Base-by-base conservation (phyloP, 1,140 invertebrate genomes). In the Lepidotrigona ventralis region DNA sequence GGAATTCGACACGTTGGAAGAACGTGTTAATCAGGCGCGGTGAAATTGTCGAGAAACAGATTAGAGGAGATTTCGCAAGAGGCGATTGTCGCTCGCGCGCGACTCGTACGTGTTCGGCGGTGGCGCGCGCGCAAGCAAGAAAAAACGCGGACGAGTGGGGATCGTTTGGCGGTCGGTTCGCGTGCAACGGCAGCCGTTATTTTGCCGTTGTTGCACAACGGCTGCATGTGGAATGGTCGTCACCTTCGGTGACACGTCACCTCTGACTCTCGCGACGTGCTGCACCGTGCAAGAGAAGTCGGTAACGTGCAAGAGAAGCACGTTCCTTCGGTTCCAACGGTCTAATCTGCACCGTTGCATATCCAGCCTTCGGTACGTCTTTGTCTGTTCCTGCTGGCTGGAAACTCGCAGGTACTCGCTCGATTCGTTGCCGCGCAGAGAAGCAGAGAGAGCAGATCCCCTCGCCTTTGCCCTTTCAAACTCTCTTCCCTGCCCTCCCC, bases 181-280 rank as follows among this genome's bases (percentile, higher is more conserved):
- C 77, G 79, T 79, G 85, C 82, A 69, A 83, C 54, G 80, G 63
- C 79, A 81, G 56, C 79, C 85, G 83, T 85, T 81, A 68, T 81
- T 85, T 81, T 53, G 81, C 70, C 60, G 86, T 81, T 75, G 86
- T 92, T 91, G 90, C 89, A 85, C 90, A 91, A 92, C 83, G 46
- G 15, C 77, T 66, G 33, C 84, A 46, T 46, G 84, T 73, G 81
- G 89, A 92, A 85, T 91, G 89, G 89, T 92, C 90, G 88, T 90
- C 90, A 91, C 90, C 91, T 90, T 90, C 74, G 80, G 88, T 89
- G 90, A 92, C 91, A 92, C 91, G 90, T 91, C 91, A 92, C 92
- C 91, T 92, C 89, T 91, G 92, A 91, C 88, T 89, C 87, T 89
- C 81, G 88, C 88, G 87, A 86, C 85, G 85, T 81, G 85, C 70